Conservation (phyloP, 2,113 vertebrate species). For the Neomonachus schauinslandi region DNA sequence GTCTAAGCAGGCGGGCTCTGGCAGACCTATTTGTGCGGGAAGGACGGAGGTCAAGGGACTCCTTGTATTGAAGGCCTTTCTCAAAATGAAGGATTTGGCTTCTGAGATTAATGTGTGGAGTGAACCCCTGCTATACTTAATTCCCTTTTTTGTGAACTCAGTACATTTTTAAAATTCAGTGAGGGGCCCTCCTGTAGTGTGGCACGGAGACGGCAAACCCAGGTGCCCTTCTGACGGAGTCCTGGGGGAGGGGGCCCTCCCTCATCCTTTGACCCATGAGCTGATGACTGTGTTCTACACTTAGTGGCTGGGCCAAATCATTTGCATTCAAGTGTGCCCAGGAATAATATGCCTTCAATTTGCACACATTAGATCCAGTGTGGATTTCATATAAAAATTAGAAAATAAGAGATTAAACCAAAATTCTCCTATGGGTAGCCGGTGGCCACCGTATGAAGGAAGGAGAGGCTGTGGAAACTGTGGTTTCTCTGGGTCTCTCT, state of each 20-base stretch:
- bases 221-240: neutral
- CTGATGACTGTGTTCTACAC: neutral
- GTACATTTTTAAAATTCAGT: conserved; percentile 85
- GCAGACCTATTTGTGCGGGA: conserved; percentile 59
- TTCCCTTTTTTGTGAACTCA: conserved; percentile 87
- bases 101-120: conserved; percentile 83
- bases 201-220: conserved; percentile 80
- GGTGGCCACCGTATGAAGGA: neutral
- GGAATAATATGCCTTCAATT: neutral
- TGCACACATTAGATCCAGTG: conserved; percentile 47
- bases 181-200: conserved; percentile 84
- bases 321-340: conserved; percentile 37
- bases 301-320: neutral
- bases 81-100: conserved; percentile 80
- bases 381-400: neutral
- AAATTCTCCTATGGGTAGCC: neutral
- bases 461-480: neutral
- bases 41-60: conserved; percentile 69
- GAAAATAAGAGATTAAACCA: neutral
- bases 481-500: neutral
- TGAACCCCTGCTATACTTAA: conserved; percentile 86
- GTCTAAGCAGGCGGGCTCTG: conserved; percentile 6
- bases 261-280: conserved; percentile 53
- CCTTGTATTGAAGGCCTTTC: conserved; percentile 74
- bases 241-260: conserved; percentile 68